Evolutionary conservation across 1,140 invertebrate species (phyloP).

Genomic region (Proctacanthus coquilletti): DNA sequence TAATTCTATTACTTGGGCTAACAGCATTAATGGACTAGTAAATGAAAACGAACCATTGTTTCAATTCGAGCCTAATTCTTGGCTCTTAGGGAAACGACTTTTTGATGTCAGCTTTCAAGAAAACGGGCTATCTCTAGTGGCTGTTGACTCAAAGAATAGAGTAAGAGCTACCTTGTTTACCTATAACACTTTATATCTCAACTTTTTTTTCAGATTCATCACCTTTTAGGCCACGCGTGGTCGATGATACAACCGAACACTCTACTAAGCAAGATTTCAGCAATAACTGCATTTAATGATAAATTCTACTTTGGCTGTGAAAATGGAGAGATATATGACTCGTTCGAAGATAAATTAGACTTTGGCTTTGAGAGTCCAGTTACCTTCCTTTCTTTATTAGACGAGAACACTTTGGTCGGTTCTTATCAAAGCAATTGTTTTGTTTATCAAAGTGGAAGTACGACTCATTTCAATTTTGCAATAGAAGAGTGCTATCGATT

Average conservation of each 20-base stretch:
- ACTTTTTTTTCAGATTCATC: constrained; percentile 11
- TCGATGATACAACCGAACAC: constrained; percentile 10
- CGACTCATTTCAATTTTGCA: too few species aligned
- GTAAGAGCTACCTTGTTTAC: constrained; percentile 2
- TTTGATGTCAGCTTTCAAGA: constrained; percentile 9
- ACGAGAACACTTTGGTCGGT: too few species aligned
- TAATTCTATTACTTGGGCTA: constrained; percentile 13
- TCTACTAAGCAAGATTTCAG: constrained; percentile 9
- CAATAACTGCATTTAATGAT: constrained; percentile 9
- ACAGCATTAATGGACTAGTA: constrained; percentile 6
- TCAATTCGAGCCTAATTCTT: constrained; percentile 13
- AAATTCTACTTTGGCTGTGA: constrained; percentile 10
- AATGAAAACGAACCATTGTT: constrained; percentile 1
- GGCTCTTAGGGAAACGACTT: constrained; percentile 8
- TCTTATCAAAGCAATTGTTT: too few species aligned
- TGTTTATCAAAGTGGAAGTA: too few species aligned
- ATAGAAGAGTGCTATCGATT: too few species aligned
- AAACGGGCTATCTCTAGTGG: constrained; percentile 9
- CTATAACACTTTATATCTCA: background rate
- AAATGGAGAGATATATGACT: constrained; percentile 10
- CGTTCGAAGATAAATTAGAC: background rate
- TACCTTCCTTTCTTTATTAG: too few species aligned
- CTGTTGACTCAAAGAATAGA: constrained; percentile 16
- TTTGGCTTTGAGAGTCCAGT: too few species aligned
- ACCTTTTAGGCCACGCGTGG: constrained; percentile 10